Evolutionary conservation across 2,888 invertebrate species (phyloP).

Genomic region (Crematogaster levior): DNA sequence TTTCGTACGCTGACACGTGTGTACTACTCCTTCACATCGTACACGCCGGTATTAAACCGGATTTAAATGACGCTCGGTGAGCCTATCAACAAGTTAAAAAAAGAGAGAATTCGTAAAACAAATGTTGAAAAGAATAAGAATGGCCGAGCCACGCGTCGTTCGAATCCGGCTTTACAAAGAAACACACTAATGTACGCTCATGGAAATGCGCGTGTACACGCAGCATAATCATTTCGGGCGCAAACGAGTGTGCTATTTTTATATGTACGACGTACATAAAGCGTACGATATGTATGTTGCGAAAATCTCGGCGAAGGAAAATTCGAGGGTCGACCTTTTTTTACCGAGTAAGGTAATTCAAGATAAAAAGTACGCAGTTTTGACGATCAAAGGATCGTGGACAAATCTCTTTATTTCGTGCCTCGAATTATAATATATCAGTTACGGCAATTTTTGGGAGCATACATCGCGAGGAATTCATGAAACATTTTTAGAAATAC

Average conservation of each 20-base stretch:
- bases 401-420: background rate
- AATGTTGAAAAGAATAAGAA: too few species aligned
- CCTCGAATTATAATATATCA: background rate
- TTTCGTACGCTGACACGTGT: conserved; percentile 55
- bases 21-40: background rate
- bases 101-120: too few species aligned
- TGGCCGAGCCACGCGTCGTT: too few species aligned
- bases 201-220: background rate
- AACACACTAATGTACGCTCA: background rate
- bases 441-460: background rate
- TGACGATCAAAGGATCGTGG: background rate
- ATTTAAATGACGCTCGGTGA: too few species aligned
- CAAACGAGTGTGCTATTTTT: conserved; percentile 64
- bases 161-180: too few species aligned
- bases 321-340: conserved; percentile 39
- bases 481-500: background rate
- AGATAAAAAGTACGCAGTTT: background rate
- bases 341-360: background rate
- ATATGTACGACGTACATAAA: conserved; percentile 40
- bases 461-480: background rate
- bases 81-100: too few species aligned
- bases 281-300: conserved; percentile 1
- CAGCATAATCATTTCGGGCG: conserved; percentile 33
- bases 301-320: conserved; percentile 35
- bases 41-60: background rate